Base-by-base conservation (phyloP, 2,113 vertebrate genomes). In the Mustela nigripes region DNA sequence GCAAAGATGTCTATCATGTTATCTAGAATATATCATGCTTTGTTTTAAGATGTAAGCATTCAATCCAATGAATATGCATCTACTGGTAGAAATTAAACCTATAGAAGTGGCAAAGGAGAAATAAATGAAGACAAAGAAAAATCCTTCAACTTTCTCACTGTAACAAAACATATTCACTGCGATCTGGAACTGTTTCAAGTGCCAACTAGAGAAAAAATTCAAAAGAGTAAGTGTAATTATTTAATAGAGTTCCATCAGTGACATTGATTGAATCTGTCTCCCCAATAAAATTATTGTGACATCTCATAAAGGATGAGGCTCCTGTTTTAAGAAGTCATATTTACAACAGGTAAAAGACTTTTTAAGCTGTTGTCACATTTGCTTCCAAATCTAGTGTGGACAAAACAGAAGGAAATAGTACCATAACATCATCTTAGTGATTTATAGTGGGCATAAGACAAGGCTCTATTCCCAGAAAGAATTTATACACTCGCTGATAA, bases 391-490 rank as follows among this genome's bases (percentile, higher is more conserved):
- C 78, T 71, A 89, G 14, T 73, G 80, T 83, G 88, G 84, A 92
- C 56, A 96, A 71, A 87, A 33, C 24, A 96, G 73, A 53, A 79
- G 63, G n/a, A 93, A 95, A 91, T 39, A 69, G 28, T 16, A 19
- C 62, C 74, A n/a, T 96, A 80, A 95, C 53, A 79, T 5, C 42
- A 71, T 53, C 73, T 62, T 58, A 93, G 48, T 97, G 92, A 97
- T 97, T 93, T 96, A 97, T 7, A 85, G 45, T 63, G 84, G 16
- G 11, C 39, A 62, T 95, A 94, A 88, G 45, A 18, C 73, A 94
- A 96, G 86, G 62, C 19, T 93, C 15, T 50, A 31, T 8, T 89
- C n/a, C 63, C 15, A 26, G 48, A 67, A 96, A 95, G 42, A 85
- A 53, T 16, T 79, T 92, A 89, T 65, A 63, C 1, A 82, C 26